Percentiles rank a stretch among this genome's conserved stretches.
Conservation (phyloP, 2,113 vertebrate species). For the Australoheros scitulus region DNA sequence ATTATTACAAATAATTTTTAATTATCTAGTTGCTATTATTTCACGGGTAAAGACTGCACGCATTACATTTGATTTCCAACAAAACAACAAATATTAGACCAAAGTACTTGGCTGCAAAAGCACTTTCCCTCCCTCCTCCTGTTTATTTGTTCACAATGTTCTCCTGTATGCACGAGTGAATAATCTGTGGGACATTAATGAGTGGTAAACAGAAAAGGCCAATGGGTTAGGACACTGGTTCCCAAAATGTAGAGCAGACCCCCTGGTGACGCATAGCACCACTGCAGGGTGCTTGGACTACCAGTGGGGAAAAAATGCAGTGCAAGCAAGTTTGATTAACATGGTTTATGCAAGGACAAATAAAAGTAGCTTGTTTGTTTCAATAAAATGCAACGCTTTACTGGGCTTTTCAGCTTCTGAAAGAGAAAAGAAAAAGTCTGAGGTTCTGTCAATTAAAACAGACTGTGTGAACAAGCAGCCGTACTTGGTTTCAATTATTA, state of each 20-base stretch:
- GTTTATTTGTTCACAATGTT: slow-evolving; percentile 18
- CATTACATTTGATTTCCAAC: background rate
- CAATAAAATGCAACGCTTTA: background rate
- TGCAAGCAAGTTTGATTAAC: background rate
- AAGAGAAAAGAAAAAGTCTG: background rate
- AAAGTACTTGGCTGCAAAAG: background rate
- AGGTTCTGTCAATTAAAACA: background rate
- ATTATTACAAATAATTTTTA: background rate
- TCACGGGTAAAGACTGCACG: background rate
- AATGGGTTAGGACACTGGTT: background rate
- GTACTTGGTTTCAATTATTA: background rate
- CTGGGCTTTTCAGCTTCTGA: background rate
- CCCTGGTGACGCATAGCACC: background rate
- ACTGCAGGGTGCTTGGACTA: background rate
- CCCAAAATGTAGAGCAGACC: slow-evolving; percentile 9
- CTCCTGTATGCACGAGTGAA: slow-evolving; percentile 23
- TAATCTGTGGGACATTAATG: background rate
- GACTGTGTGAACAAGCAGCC: background rate
- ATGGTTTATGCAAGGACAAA: background rate
- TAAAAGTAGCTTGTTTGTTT: background rate
- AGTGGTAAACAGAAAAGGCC: background rate
- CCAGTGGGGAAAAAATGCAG: background rate
- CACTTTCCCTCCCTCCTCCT: background rate
- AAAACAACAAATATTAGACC: background rate
- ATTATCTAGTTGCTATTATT: background rate